Base-by-base conservation (phyloP, 2,888 invertebrate species). In the Embidobia sp. region DNA sequence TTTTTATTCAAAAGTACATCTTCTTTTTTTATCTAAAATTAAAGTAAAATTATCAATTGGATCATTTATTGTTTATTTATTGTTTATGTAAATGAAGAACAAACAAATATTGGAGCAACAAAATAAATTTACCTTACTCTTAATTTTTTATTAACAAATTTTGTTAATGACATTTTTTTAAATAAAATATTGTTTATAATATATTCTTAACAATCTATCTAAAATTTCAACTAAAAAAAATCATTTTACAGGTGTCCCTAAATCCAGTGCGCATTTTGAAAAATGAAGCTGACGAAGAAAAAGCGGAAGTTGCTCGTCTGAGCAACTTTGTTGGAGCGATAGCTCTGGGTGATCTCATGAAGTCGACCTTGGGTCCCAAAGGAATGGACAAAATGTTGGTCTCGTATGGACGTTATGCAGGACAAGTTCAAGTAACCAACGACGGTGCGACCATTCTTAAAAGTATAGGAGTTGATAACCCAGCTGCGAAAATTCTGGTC, bases 371-470 rank as follows among this genome's bases (percentile, higher is more conserved):
- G 19, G 99, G 99, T 2, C 99, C 99, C 0, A 99, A 99, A 91
- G 99, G 99, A 86, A 99, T 99, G 99, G 97, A 97, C 86, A 97
- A 97, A 91, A 96, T 97, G 78, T 90, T 97, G 16, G 94, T 97
- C 11, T 93, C 96, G 0, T 91, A 92, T 81, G 97, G 97, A 0
- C 93, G 96, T 73, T 95, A 93, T 85, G 93, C 94, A 51, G 96
- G 96, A 27, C 92, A 93, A 85, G 96, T 99, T 66, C 96, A 98
- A 91, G 97, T 99, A 3, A 99, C 99, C 55, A 99, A 99, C 90
- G 99, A 99, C 91, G 99, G 99, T 69, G 99, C 99, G 8, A 99
- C 99, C 4, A 99, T 99, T 87, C 91, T 99, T 59, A 97, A 98
- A 89, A 94, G 97, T 0, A 93, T 99, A 66, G 99, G 99, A 59